Conservation (phyloP, 2,888 invertebrate species). For the Allacma fusca region DNA sequence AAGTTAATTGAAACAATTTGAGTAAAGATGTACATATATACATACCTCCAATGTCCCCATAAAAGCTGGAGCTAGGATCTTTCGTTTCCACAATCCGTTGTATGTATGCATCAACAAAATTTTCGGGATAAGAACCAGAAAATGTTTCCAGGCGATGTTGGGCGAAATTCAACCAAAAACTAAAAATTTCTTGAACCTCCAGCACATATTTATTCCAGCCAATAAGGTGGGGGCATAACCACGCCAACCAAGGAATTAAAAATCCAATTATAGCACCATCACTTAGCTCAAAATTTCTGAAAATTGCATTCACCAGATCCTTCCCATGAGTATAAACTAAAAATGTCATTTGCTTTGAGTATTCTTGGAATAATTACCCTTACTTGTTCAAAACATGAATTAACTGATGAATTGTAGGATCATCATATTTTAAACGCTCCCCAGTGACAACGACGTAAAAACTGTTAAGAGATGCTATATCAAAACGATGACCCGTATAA, state of each 20-base stretch:
- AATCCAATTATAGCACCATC: slow-evolving; percentile 49
- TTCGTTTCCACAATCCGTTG: slow-evolving; percentile 41
- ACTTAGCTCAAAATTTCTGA: slow-evolving; percentile 54
- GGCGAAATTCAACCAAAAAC: slow-evolving; percentile 51
- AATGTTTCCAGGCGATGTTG: slow-evolving; percentile 20
- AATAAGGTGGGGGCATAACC: slow-evolving; percentile 43
- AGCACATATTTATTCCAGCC: slow-evolving; percentile 53
- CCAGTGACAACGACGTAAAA: slow-evolving; percentile 52
- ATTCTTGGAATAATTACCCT: slow-evolving; percentile 13
- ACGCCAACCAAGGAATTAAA: slow-evolving; percentile 54
- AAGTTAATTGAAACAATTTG: too few relatives aligned
- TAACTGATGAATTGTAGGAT: slow-evolving; percentile 42
- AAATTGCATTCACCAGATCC: too few relatives aligned
- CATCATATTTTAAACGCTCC: slow-evolving; percentile 37
- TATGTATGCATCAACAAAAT: slow-evolving; percentile 45
- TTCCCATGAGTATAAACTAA: too few relatives aligned
- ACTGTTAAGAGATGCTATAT: slow-evolving; percentile 51
- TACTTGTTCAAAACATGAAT: slow-evolving; percentile 48
- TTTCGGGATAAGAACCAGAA: not conserved
- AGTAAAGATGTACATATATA: too few relatives aligned
- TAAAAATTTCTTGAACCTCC: slow-evolving; percentile 52
- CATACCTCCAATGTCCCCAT: slow-evolving; percentile 47
- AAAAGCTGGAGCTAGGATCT: slow-evolving; percentile 47
- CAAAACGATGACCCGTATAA: slow-evolving; percentile 50
- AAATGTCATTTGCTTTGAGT: too few relatives aligned